Evolutionary conservation across 2,888 invertebrate genomes (phyloP), one percentile per base, ranked within the genome.

Genomic region (Dendrolimus pini): DNA sequence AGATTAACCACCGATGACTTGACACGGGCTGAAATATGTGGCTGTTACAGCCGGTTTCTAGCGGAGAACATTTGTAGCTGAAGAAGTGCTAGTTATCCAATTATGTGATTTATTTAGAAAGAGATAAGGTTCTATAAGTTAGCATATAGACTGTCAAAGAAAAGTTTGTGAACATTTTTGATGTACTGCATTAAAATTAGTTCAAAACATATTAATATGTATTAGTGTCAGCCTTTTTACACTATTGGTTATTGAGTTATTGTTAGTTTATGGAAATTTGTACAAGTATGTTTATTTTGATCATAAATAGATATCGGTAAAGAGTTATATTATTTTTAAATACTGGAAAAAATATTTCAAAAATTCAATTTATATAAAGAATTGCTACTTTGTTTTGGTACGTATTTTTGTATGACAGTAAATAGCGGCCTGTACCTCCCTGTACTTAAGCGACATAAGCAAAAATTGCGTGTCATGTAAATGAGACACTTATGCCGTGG

Each of bases 1-100:
- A 87, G 82, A 90, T 89, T 87, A 89, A 85, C 82, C 78, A 80
- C 75, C 80, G 71, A 87, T 89, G 89, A 89, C 89, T 89, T 86
- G 87, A 88, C 89, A 85, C 82, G 68, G 65, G 66, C 75, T 66
- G 73, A 78, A 76, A 79, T 78, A 70, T 67, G 61, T 67, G 66
- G 68, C 67, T 69, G 67, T 65, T 67, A 63, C 61, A 66, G 64
- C 66, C 64, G 65, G 61, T 67, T 54, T 18, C 7, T 30, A 6
- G 30, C 6, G 30, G 30, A 30, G 3, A 30, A 3, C 30, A 30
- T 30, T 47, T 47, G 12, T 12, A 47, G 47, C 47, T 47, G 47
- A 12, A 47, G 9, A 9, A 10, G 9, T 47, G 12, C 12, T 64
- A 61, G 55, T 60, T 66, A 68, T 68, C 61, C 67, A 66, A 67